phyloP scores from a whole-genome alignment of 2,797 vertebrate genomes.

The Sitta carolinensis region DNA sequence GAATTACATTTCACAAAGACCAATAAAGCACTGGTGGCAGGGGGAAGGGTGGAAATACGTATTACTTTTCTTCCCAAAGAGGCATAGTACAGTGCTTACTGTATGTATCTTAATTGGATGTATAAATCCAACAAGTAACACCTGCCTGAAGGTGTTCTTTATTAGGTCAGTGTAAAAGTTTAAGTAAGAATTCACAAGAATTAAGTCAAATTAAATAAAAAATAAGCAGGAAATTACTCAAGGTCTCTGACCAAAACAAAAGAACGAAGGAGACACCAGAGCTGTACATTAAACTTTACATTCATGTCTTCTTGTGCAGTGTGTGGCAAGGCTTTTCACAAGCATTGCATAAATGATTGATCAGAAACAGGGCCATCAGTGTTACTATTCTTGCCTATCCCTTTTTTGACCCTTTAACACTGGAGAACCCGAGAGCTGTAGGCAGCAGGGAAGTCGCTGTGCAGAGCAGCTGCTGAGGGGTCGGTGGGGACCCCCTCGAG shows the following conservation, averaged over 20 bases:
- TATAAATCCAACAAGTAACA: not conserved
- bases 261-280: not conserved
- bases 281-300: not conserved
- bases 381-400: not conserved
- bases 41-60: not conserved
- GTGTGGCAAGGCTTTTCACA: not conserved
- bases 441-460: too few species aligned
- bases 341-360: not conserved
- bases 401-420: not conserved
- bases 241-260: not conserved
- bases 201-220: not conserved
- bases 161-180: not conserved
- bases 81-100: not conserved
- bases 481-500: not conserved
- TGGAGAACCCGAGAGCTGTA: not conserved
- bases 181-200: not conserved
- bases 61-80: not conserved
- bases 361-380: not conserved
- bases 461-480: not conserved
- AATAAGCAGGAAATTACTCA: not conserved
- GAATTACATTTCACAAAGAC: not conserved
- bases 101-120: not conserved
- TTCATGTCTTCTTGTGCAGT: not conserved
- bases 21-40: not conserved
- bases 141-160: not conserved